Evolutionary conservation across 2,888 invertebrate genomes (phyloP).

Genomic region (Apamea anceps): DNA sequence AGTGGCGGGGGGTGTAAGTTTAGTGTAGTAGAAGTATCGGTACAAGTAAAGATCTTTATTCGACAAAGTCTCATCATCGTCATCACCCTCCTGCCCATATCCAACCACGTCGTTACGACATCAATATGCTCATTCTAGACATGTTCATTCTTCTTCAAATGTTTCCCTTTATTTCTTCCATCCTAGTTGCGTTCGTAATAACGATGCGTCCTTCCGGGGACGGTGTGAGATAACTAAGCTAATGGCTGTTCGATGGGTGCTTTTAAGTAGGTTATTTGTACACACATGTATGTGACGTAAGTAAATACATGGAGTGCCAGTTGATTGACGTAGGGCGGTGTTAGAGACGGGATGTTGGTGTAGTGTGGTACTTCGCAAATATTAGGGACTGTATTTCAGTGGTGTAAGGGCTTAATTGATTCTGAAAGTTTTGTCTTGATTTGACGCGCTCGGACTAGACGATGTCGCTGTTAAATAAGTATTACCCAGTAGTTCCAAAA

Average conservation of each 20-base stretch:
- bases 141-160: constrained; percentile 6
- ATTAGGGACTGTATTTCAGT: neutral
- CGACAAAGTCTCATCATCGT: too few relatives aligned
- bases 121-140: constrained; percentile 8
- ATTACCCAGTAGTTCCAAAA: too few relatives aligned
- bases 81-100: too few relatives aligned
- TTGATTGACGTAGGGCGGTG: constrained; percentile 36
- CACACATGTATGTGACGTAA: constrained; percentile 49
- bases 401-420: constrained; percentile 10
- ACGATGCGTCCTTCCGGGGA: constrained; percentile 56
- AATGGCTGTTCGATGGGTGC: constrained; percentile 61
- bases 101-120: neutral
- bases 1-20: too few relatives aligned
- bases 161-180: constrained; percentile 16
- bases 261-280: constrained; percentile 61
- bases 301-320: constrained; percentile 25
- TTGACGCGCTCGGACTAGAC: neutral
- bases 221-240: constrained; percentile 59
- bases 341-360: constrained; percentile 3
- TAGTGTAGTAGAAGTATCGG: too few relatives aligned
- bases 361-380: constrained; percentile 9
- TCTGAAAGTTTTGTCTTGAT: neutral
- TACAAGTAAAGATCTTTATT: neutral
- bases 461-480: neutral
- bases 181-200: constrained; percentile 51